These are phyloP conservation scores for Natrix natrix DNA, from an alignment of 2,797 vertebrate species.

Conservation along the genomic window DNA sequence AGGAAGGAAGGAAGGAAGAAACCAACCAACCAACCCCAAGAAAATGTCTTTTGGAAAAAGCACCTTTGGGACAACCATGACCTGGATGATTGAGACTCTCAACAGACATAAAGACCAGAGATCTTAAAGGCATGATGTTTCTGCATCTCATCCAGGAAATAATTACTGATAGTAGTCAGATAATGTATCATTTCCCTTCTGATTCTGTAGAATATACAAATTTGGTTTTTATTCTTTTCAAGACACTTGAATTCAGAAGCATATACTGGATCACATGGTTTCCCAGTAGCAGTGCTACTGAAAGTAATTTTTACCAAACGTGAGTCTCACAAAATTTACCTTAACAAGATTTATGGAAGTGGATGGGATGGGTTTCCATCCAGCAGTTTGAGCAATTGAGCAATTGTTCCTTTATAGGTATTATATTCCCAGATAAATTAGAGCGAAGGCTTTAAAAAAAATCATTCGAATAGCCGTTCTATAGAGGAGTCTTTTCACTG, in stretches of 20 bases:
- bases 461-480: not conserved
- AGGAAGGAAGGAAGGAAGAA: no score
- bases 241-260: not conserved
- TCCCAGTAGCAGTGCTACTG: not conserved
- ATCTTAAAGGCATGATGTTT: not conserved
- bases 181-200: not conserved
- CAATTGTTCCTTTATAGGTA: not conserved
- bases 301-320: not conserved
- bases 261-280: not conserved
- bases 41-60: not conserved
- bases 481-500: not conserved
- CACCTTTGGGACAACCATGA: not conserved
- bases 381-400: not conserved
- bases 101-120: not conserved
- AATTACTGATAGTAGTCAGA: not conserved
- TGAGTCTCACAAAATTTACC: not conserved
- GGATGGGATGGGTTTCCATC: not conserved
- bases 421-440: not conserved
- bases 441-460: not conserved
- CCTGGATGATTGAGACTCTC: not conserved
- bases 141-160: not conserved
- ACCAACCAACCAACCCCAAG: not conserved
- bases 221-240: not conserved
- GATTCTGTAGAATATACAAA: not conserved
- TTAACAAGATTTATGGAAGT: not conserved